Base-by-base conservation (phyloP, 2,113 vertebrate species). In the Numida meleagris region DNA sequence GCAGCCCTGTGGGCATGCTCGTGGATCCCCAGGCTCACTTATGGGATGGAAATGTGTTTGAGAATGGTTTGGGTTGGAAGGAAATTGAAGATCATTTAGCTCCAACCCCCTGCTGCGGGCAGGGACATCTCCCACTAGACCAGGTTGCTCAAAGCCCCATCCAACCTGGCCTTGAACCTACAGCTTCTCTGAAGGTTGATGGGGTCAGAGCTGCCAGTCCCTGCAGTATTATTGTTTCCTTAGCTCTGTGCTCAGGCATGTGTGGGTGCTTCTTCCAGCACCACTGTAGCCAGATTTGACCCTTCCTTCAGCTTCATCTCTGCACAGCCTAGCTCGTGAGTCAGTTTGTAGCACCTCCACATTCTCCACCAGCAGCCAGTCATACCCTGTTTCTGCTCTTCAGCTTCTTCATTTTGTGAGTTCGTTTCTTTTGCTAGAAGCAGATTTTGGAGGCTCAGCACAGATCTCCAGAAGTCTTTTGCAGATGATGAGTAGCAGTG, bases 31-130 rank as follows among this genome's bases (percentile, higher is more conserved):
- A 18, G 19, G n/a, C 53, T 75, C 31, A 8, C 20, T 42, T 36
- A 27, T 0, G 0, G 17, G 57, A 33, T 9, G 13, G 40, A 55
- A 48, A 45, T 5, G 10, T 13, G 33, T 55, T 29, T 63, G 36
- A 29, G 61, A 29, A 40, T 18, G 38, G 38, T 63, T 63, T 63
- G 25, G 61, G 11, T 63, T 63, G 61, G 61, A 63, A 63, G 17
- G 4, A 36, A 40, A 7, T 29, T 29, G 17, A 12, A 63, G 25
- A 29, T 23, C 25, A 40, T 36, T 38, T 40, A 40, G 25, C 29
- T 29, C 11, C 61, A 63, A 29, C 11, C 10, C 10, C 61, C 24
- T 29, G 36, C 61, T 36, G 15, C 8, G 25, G 61, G 61, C 61
- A 40, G 36, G 34, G 61, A 63, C 38, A 12, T 36, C 38, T 40